Conservation (phyloP, 2,888 invertebrate genomes). For the Xestia rhomboidea region DNA sequence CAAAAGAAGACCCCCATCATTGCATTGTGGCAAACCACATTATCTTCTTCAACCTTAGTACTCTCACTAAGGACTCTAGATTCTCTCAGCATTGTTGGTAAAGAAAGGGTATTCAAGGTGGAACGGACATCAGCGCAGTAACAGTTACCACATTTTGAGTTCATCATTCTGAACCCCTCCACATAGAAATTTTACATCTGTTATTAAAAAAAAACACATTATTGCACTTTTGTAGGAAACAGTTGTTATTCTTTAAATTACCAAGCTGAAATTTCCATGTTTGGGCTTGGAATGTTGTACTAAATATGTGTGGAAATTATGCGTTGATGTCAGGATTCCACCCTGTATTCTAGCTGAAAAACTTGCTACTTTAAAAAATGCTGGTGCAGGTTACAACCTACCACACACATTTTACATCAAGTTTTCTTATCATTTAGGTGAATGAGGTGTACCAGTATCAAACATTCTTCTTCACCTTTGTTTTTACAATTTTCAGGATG, state of each 20-base stretch:
- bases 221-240: background rate
- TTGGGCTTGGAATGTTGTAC: background rate
- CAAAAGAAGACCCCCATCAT: background rate
- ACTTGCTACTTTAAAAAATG: background rate
- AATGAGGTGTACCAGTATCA: background rate
- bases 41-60: background rate
- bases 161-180: background rate
- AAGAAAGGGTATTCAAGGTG: background rate
- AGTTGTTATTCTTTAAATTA: background rate
- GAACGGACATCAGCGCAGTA: no score
- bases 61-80: background rate
- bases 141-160: no score
- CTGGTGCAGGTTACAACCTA: background rate
- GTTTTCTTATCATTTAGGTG: background rate
- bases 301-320: background rate
- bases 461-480: background rate
- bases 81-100: background rate
- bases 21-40: background rate
- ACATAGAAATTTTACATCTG: background rate
- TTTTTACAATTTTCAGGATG: conserved; percentile 71
- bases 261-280: background rate
- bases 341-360: background rate
- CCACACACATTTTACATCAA: background rate
- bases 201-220: no score
- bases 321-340: background rate